A percentile compares a stretch with the other conserved stretches of the same genome.
These are phyloP conservation scores for Drosophila seclusa DNA, from an alignment of 2,888 invertebrate genomes.

Conservation along the genomic window DNA sequence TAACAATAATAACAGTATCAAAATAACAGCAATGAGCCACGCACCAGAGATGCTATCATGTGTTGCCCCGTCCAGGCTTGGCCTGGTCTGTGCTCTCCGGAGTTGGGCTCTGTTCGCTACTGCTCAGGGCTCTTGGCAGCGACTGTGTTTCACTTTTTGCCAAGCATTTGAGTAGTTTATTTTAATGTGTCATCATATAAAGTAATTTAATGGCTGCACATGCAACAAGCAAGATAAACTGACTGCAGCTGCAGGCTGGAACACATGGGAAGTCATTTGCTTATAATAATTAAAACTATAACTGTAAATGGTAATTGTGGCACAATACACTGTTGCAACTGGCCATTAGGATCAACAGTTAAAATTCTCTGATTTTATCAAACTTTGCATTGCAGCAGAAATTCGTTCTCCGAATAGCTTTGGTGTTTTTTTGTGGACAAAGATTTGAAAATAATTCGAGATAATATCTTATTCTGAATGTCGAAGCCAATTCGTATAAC, in stretches of 20 bases:
- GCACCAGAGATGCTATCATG: slow-evolving; percentile 20
- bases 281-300: slow-evolving; percentile 66
- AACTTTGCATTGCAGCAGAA: neutral
- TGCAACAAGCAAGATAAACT: slow-evolving; percentile 65
- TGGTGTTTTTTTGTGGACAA: neutral
- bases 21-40: slow-evolving; percentile 56
- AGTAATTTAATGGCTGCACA: slow-evolving; percentile 70
- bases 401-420: neutral
- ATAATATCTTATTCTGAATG: neutral
- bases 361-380: neutral
- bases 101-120: neutral
- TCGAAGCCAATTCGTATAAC: neutral
- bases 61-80: slow-evolving; percentile 12
- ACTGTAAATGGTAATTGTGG: slow-evolving; percentile 61
- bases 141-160: slow-evolving; percentile 24
- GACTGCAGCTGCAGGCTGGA: neutral
- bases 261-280: slow-evolving; percentile 16
- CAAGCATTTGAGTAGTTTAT: slow-evolving; percentile 48
- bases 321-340: slow-evolving; percentile 26
- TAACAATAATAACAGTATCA: slow-evolving; percentile 66
- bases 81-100: neutral
- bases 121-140: slow-evolving; percentile 36
- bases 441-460: neutral
- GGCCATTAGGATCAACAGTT: slow-evolving; percentile 17
- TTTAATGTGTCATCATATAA: slow-evolving; percentile 75